phyloP scores from a whole-genome alignment of 2,888 invertebrate genomes.

The Mechanitis mazaeus region DNA sequence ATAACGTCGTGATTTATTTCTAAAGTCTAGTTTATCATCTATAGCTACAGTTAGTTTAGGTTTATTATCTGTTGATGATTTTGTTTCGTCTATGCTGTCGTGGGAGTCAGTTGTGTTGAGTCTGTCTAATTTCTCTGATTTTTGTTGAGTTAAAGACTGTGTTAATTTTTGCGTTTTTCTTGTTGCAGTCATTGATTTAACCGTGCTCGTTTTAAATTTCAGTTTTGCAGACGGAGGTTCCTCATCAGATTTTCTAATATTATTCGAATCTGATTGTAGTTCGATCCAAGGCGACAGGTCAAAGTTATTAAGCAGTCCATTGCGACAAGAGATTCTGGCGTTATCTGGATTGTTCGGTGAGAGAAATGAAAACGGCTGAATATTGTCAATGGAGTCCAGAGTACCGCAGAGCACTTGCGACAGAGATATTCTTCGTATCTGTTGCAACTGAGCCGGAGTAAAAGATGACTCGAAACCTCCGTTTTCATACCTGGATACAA shows the following conservation, averaged over 20 bases:
- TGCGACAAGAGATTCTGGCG: constrained; percentile 74
- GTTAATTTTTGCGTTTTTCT: constrained; percentile 33
- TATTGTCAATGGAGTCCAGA: constrained; percentile 78
- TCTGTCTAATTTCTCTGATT: constrained; percentile 37
- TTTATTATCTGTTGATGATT: constrained; percentile 34
- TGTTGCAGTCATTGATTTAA: constrained; percentile 41
- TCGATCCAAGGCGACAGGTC: constrained; percentile 80
- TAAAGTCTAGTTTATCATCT: constrained; percentile 79
- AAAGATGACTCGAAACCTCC: constrained; percentile 83
- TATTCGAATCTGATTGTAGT: constrained; percentile 55
- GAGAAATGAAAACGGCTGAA: constrained; percentile 84
- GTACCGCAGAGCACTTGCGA: constrained; percentile 84
- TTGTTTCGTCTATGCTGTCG: constrained; percentile 36
- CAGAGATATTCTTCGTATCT: constrained; percentile 82
- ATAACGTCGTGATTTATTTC: constrained; percentile 62
- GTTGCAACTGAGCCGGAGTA: constrained; percentile 84
- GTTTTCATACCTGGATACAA: constrained; percentile 82
- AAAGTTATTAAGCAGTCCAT: constrained; percentile 73
- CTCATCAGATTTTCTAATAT: constrained; percentile 56
- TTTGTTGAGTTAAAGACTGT: constrained; percentile 32
- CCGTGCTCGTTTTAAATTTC: constrained; percentile 37
- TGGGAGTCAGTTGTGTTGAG: constrained; percentile 38
- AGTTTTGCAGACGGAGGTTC: constrained; percentile 27
- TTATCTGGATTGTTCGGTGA: constrained; percentile 78
- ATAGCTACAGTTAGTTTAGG: constrained; percentile 51